A percentile compares a stretch with the other conserved stretches of the same genome.
These are phyloP conservation scores for Ditylenchus dipsaci DNA, from an alignment of 1,140 invertebrate species.

Conservation along the genomic window DNA sequence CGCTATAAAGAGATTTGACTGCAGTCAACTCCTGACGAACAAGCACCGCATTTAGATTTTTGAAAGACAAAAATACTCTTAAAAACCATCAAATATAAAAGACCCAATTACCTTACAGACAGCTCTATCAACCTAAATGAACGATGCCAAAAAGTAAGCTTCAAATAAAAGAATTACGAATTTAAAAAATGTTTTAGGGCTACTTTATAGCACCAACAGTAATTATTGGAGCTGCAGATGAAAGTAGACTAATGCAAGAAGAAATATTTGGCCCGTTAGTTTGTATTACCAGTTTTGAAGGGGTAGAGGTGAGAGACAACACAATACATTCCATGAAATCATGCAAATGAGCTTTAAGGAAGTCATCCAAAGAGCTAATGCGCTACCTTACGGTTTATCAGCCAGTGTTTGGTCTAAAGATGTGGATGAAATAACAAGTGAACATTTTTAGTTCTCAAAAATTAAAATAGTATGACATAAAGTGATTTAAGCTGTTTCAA, in stretches of 20 bases:
- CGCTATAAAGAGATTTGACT: no score
- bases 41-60: no score
- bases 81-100: no score
- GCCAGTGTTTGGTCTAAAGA: slow-evolving; percentile 63
- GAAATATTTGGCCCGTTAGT: slow-evolving; percentile 68
- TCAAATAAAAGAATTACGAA: no score
- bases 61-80: no score
- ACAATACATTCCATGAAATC: neutral
- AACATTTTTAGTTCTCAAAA: slow-evolving; percentile 61
- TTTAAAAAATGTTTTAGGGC: slow-evolving; percentile 59
- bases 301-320: no score
- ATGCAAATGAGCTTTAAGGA: slow-evolving; percentile 19
- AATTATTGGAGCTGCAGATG: slow-evolving; percentile 59
- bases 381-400: slow-evolving; percentile 64
- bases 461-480: slow-evolving; percentile 58
- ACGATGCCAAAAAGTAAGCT: no score
- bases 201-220: slow-evolving; percentile 65
- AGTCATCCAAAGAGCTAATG: slow-evolving; percentile 63
- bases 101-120: no score
- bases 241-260: slow-evolving; percentile 63
- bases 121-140: no score
- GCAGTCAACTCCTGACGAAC: no score
- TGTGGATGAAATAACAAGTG: slow-evolving; percentile 60
- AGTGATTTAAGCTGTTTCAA: no score
- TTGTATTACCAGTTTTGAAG: slow-evolving; percentile 63